A percentile compares a stretch with the other conserved stretches of the same genome.
Evolutionary conservation across 2,113 vertebrate genomes (phyloP).

Genomic region (Trochalopteron elliotii): DNA sequence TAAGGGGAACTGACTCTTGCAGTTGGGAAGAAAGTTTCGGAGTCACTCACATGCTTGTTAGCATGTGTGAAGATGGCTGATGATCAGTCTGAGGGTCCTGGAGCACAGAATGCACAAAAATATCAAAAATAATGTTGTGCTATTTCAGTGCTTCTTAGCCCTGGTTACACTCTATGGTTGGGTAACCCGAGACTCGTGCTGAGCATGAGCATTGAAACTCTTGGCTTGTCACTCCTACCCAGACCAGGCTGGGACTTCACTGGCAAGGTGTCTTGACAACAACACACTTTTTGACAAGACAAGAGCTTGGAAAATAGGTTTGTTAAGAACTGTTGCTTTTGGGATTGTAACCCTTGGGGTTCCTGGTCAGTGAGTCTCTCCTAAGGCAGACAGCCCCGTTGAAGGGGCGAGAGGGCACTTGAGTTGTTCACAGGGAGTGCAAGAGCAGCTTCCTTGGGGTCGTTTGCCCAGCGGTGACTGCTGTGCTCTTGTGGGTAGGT

Average conservation of each 20-base stretch:
- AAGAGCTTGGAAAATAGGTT: neutral
- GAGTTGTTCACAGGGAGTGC: neutral
- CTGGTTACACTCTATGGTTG: neutral
- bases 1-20: neutral
- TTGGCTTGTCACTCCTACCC: neutral
- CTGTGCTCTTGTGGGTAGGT: neutral
- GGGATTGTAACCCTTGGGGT: neutral
- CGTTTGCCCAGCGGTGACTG: accelerated
- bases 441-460: neutral
- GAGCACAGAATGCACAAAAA: neutral
- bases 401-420: neutral
- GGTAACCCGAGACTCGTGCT: neutral
- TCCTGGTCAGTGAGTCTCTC: neutral
- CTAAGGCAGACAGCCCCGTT: neutral
- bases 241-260: accelerated
- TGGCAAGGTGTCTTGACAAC: neutral
- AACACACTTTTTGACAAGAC: neutral
- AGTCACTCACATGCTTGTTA: accelerated
- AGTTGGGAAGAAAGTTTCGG: neutral
- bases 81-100: neutral
- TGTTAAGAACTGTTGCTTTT: neutral
- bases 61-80: neutral
- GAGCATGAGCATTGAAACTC: no score
- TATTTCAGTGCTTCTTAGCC: neutral
- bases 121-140: accelerated